A percentile compares a stretch with the other conserved stretches of the same genome.
phyloP scores from a whole-genome alignment of 2,888 invertebrate genomes.

The Gastracanthus pulcherrimus region DNA sequence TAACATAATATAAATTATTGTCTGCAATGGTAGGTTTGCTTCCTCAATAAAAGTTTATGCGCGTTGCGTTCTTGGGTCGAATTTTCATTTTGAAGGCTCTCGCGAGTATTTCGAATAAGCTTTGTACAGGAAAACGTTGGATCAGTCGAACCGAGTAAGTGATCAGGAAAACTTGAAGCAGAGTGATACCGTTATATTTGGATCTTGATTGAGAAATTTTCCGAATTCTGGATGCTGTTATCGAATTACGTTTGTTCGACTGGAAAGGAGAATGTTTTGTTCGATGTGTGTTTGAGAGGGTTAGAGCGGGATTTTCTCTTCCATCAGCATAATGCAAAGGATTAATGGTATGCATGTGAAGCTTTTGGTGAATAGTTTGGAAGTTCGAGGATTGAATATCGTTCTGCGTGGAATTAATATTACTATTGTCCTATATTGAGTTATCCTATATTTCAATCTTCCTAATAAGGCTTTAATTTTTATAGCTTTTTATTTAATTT shows the following conservation, averaged over 20 bases:
- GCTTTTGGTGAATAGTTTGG: not conserved
- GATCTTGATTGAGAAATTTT: constrained; percentile 2
- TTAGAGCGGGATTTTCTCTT: not conserved
- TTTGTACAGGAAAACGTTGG: not conserved
- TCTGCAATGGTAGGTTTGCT: too few relatives aligned
- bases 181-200: not conserved
- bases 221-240: not conserved
- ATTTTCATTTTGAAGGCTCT: not conserved
- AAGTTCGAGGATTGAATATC: not conserved
- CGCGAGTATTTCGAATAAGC: too few relatives aligned
- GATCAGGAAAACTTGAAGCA: not conserved
- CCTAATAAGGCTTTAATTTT: too few relatives aligned
- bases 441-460: too few relatives aligned
- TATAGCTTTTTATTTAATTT: too few relatives aligned
- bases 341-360: not conserved
- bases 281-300: not conserved
- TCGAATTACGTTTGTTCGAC: not conserved
- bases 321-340: not conserved
- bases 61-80: not conserved
- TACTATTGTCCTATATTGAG: too few relatives aligned
- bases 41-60: too few relatives aligned
- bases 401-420: too few relatives aligned
- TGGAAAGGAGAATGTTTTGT: not conserved
- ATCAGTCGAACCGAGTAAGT: too few relatives aligned
- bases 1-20: too few relatives aligned